phyloP scores from a whole-genome alignment of 1,140 invertebrate genomes.

The Rhopalosiphum maidis region DNA sequence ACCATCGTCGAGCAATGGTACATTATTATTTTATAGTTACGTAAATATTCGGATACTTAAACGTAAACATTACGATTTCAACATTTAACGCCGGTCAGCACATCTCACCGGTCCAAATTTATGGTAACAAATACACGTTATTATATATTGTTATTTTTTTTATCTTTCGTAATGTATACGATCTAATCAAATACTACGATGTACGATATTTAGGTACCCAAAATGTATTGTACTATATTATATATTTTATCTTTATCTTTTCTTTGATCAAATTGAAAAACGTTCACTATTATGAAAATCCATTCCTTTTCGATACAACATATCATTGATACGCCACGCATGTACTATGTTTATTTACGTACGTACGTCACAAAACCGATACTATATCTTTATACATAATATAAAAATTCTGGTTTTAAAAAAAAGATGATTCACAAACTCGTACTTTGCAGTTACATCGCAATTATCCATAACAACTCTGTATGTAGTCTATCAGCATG shows the following conservation, averaged over 20 bases:
- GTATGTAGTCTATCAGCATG: background rate
- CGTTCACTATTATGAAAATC: background rate
- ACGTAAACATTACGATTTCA: background rate
- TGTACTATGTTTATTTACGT: no score
- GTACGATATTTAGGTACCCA: background rate
- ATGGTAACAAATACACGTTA: background rate
- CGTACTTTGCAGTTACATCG: background rate
- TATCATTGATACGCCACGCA: no score
- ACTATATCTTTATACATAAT: no score
- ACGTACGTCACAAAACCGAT: no score
- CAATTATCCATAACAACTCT: slow-evolving; percentile 2
- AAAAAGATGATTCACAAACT: slow-evolving; percentile 8
- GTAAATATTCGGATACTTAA: background rate
- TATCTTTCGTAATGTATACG: background rate
- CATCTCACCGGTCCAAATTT: background rate
- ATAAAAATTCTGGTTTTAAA: background rate
- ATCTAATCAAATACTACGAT: background rate
- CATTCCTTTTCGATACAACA: background rate
- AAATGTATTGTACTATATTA: background rate
- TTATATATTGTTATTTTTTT: background rate
- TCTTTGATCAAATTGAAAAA: slow-evolving; percentile 1
- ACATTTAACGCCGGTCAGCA: background rate
- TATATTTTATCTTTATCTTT: background rate
- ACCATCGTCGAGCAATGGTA: background rate
- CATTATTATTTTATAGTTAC: background rate